Base-by-base conservation (phyloP, 1,140 invertebrate species). In the Eubasilissa regina region DNA sequence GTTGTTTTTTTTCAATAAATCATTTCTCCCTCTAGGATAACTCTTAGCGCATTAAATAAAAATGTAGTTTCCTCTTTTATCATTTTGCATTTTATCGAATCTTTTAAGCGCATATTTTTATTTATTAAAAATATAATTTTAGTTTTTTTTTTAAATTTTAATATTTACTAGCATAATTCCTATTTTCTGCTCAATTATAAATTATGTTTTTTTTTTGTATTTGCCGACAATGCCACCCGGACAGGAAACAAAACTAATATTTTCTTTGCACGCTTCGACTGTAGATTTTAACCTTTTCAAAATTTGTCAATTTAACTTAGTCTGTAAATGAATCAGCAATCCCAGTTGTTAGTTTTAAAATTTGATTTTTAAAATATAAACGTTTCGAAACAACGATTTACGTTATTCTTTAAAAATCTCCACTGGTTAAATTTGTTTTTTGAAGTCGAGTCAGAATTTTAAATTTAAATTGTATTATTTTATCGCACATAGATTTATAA, bases 51-150 rank as follows among this genome's bases (percentile, higher is more conserved):
- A 1, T 58, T 19, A 58, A 19, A 15, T 58, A 19, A 1, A 58
- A n/a, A 58, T 58, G 55, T 58, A 58, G 17, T 58, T 15, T 58
- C 17, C 21, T 58, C 25, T 3, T 58, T 58, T 58, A 58, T 58
- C 55, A 58, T 58, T 58, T 58, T 58, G 55, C 55, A 58, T 58
- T 58, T 58, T 19, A 58, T 19, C 21, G n/a, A 58, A 58, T 58
- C 55, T 15, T 58, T 9, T 58, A 58, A 21, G 17, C 21, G 4
- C 21, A 55, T 55, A 55, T 58, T 58, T 58, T 19, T 19, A 19
- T 58, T 58, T 8, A 15, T 56, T n/a, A n/a, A 15, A n/a, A 13
- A 17, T 55, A 55, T 4, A 4, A n/a, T 56, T 56, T n/a, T n/a
- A 56, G n/a, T 56, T 10, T 19, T 58, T 15, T 12, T 58, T 58